A percentile compares a stretch with the other conserved stretches of the same genome.
Conservation (phyloP, 2,888 invertebrate genomes). For the Cylloceria caligata region DNA sequence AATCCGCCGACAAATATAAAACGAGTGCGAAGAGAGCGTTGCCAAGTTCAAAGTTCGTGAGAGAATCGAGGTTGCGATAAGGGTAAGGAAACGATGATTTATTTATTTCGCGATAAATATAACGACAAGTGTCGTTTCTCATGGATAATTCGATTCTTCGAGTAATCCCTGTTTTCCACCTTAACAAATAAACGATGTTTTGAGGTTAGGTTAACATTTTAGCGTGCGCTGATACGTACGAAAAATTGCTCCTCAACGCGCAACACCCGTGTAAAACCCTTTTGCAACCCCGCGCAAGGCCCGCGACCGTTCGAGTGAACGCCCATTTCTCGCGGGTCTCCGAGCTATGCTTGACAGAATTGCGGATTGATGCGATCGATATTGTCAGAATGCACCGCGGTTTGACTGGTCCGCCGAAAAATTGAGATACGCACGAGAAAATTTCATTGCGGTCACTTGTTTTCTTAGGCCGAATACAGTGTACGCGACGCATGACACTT, state of each 20-base stretch:
- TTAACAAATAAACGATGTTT: slow-evolving; percentile 38
- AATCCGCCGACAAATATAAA: slow-evolving; percentile 16
- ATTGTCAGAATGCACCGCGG: slow-evolving; percentile 69
- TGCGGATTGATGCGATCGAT: slow-evolving; percentile 83
- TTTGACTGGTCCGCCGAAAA: slow-evolving; percentile 62
- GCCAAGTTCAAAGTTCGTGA: slow-evolving; percentile 59
- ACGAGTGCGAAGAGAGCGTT: slow-evolving; percentile 17
- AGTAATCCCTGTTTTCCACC: no score
- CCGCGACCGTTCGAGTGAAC: slow-evolving; percentile 78
- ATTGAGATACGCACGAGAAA: slow-evolving; percentile 30
- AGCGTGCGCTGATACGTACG: slow-evolving; percentile 73
- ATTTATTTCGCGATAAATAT: background rate
- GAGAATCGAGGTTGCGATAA: slow-evolving; percentile 35
- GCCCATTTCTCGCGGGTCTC: slow-evolving; percentile 80
- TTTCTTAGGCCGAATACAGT: background rate
- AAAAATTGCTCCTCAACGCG: slow-evolving; percentile 77
- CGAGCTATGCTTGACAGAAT: slow-evolving; percentile 78
- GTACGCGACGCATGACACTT: background rate
- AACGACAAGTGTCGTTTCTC: background rate
- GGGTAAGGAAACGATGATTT: slow-evolving; percentile 46
- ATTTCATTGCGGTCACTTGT: background rate
- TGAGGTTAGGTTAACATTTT: slow-evolving; percentile 79
- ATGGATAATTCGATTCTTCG: background rate
- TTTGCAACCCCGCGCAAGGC: slow-evolving; percentile 33
- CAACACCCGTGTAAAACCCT: slow-evolving; percentile 68